Percentiles rank a stretch among this genome's conserved stretches.
These are phyloP conservation scores for Cerceris rybyensis DNA, from an alignment of 2,888 invertebrate genomes.

Conservation along the genomic window DNA sequence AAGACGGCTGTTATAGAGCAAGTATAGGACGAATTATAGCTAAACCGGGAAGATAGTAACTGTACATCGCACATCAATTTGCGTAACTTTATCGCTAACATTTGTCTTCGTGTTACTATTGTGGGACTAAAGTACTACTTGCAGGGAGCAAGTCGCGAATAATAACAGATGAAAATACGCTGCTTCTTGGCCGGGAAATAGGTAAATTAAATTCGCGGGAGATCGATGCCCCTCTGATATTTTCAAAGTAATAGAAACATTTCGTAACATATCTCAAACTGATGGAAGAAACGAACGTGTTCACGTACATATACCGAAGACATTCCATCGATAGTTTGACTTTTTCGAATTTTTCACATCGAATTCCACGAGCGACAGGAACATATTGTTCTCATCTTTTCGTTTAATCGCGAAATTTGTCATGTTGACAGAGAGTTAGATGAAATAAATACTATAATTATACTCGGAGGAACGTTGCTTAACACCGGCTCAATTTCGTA, in stretches of 20 bases:
- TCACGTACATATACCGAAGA: no score
- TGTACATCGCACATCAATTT: conserved; percentile 67
- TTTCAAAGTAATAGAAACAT: conserved; percentile 8
- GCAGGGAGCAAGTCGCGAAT: conserved; percentile 52
- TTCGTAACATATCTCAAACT: no score
- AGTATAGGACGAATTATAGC: conserved; percentile 53
- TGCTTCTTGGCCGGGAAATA: conserved; percentile 42
- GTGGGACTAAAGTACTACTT: conserved; percentile 61
- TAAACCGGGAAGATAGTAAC: conserved; percentile 61
- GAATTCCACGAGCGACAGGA: background rate
- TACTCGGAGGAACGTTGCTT: conserved; percentile 7
- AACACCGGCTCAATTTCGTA: conserved; percentile 30
- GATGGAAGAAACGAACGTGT: no score
- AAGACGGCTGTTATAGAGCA: conserved; percentile 31
- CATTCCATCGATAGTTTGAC: conserved; percentile 4
- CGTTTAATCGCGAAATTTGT: background rate
- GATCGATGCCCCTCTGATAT: conserved; percentile 51
- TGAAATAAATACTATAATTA: conserved; percentile 38
- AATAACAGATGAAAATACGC: conserved; percentile 60
- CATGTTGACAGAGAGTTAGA: background rate
- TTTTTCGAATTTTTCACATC: conserved; percentile 17
- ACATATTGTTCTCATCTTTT: background rate
- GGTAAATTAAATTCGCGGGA: conserved; percentile 57
- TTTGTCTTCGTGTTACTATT: conserved; percentile 68
- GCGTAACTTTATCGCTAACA: conserved; percentile 68